Percentiles rank a stretch among this genome's conserved stretches.
Conservation (phyloP, 2,113 vertebrate genomes). For the Colaptes auratus region DNA sequence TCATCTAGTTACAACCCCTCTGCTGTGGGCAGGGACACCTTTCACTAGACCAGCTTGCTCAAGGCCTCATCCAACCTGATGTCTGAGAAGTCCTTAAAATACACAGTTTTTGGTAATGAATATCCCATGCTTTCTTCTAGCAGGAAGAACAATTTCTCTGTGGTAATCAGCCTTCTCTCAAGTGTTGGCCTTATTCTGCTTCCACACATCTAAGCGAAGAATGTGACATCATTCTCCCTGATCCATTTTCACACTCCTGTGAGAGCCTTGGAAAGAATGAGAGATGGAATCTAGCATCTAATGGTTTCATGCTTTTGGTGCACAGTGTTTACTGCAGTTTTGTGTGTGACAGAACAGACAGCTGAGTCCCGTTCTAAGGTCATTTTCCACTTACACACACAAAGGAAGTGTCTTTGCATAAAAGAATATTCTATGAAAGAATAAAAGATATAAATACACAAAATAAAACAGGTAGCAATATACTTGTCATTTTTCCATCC, state of each 20-base stretch:
- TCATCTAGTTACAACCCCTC: too few species aligned
- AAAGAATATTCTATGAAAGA: neutral
- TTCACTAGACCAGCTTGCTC: too few species aligned
- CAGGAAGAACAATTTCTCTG: neutral
- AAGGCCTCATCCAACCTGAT: neutral
- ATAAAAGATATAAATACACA: neutral
- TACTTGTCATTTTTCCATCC: neutral
- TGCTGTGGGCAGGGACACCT: too few species aligned
- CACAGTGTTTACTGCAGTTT: neutral
- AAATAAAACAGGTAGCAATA: neutral
- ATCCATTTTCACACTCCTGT: neutral
- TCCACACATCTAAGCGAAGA: neutral
- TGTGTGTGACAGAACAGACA: neutral
- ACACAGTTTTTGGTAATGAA: neutral
- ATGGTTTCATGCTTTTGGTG: neutral
- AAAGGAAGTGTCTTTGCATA: neutral
- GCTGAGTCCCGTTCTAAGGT: neutral
- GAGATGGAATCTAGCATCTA: neutral
- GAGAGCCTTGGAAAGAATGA: neutral
- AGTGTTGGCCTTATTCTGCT: neutral
- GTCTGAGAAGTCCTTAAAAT: neutral
- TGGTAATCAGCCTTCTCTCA: neutral
- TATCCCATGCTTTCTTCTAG: neutral
- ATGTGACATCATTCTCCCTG: neutral
- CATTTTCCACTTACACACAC: neutral